A percentile compares a stretch with the other conserved stretches of the same genome.
These are phyloP conservation scores for Sebastiscus tertius DNA, from an alignment of 2,797 vertebrate genomes.

Conservation along the genomic window DNA sequence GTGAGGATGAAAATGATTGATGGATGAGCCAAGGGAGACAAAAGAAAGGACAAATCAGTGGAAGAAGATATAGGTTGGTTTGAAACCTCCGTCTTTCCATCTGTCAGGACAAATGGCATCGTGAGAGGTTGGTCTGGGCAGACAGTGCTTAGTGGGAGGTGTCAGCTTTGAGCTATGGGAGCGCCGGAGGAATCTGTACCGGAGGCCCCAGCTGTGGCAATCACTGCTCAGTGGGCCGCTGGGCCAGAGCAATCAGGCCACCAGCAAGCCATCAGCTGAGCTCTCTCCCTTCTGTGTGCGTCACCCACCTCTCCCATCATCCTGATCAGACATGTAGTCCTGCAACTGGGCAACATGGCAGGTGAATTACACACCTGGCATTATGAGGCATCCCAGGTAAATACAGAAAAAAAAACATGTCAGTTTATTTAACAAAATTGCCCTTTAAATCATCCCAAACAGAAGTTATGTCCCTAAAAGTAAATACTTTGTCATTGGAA, in stretches of 20 bases:
- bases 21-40: slow-evolving; percentile 64
- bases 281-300: slow-evolving; percentile 69
- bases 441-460: neutral
- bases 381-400: slow-evolving; percentile 22
- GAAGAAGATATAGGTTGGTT: slow-evolving; percentile 70
- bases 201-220: slow-evolving; percentile 82
- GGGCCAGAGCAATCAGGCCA: slow-evolving; percentile 79
- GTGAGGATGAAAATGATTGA: slow-evolving; percentile 69
- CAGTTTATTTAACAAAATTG: neutral
- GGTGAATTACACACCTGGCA: slow-evolving; percentile 51
- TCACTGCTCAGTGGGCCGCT: slow-evolving; percentile 80
- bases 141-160: slow-evolving; percentile 75
- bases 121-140: slow-evolving; percentile 72
- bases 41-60: slow-evolving; percentile 69
- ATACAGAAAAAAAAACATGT: slow-evolving; percentile 9
- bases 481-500: neutral
- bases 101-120: slow-evolving; percentile 76
- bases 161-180: slow-evolving; percentile 79
- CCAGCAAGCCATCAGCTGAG: slow-evolving; percentile 82
- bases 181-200: slow-evolving; percentile 73
- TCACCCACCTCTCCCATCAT: slow-evolving; percentile 57
- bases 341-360: slow-evolving; percentile 36
- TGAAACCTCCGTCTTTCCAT: slow-evolving; percentile 74
- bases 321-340: slow-evolving; percentile 43
- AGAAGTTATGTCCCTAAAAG: neutral